Percentiles rank a stretch among this genome's conserved stretches.
These are phyloP conservation scores for Aromia moschata DNA, from an alignment of 2,888 invertebrate species.

Conservation along the genomic window DNA sequence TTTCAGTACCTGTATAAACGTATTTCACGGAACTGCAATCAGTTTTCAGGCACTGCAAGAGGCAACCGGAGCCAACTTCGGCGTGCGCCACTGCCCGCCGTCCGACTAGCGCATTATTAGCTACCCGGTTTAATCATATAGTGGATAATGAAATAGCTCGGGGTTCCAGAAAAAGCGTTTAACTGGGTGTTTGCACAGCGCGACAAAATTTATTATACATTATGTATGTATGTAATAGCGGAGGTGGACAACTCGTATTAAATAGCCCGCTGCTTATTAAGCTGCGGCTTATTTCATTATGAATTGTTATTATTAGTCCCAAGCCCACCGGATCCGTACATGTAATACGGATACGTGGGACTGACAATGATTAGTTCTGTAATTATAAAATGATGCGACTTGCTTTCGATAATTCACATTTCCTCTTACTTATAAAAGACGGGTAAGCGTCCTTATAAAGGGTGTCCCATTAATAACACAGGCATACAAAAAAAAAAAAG, in stretches of 20 bases:
- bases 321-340: background rate
- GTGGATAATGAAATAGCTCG: conserved; percentile 16
- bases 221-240: conserved; percentile 14
- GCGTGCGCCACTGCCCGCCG: conserved; percentile 2
- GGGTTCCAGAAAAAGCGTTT: conserved; percentile 12
- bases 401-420: no score
- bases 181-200: conserved; percentile 11
- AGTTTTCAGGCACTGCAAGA: no score
- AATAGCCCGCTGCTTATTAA: background rate
- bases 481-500: no score
- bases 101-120: conserved; percentile 8
- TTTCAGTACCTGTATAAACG: no score
- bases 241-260: conserved; percentile 13
- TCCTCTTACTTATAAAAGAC: no score
- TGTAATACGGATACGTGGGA: no score
- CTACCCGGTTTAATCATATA: conserved; percentile 22
- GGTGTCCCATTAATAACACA: no score
- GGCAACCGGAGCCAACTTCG: no score
- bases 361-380: no score
- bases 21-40: no score
- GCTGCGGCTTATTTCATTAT: background rate
- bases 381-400: no score
- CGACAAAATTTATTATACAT: conserved; percentile 22
- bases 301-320: background rate
- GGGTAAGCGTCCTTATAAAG: no score